Conservation (phyloP, 2,113 vertebrate species). For the Platysteira castanea region DNA sequence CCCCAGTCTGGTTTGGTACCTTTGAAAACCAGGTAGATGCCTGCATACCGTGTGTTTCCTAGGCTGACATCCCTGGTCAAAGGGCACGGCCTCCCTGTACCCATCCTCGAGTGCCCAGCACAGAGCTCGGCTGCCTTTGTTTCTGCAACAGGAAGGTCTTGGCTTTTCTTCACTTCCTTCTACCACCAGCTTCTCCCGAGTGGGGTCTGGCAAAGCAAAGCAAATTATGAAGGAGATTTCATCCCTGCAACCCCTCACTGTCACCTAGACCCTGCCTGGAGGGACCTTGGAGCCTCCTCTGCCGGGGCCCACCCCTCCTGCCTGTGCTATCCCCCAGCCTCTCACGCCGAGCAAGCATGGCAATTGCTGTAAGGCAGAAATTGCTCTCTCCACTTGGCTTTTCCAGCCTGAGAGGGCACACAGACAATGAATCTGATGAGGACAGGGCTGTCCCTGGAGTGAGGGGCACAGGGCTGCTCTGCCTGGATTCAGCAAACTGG, state of each 20-base stretch:
- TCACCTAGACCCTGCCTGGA: background rate
- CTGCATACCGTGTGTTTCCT: accelerated
- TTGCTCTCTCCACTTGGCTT: background rate
- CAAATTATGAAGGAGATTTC: background rate
- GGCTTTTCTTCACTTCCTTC: background rate
- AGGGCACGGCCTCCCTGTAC: background rate
- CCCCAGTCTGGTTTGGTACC: background rate
- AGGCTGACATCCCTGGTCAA: background rate
- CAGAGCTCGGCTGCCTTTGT: background rate
- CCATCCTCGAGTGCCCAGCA: background rate
- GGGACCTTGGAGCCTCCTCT: background rate
- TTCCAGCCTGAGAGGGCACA: background rate
- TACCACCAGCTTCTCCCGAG: background rate
- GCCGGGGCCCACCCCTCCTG: background rate
- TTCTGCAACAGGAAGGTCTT: background rate
- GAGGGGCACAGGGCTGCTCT: background rate
- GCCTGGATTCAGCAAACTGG: background rate
- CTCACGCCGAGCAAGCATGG: background rate
- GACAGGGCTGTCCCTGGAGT: background rate
- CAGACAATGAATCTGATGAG: background rate
- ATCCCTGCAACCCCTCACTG: background rate
- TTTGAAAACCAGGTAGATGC: background rate
- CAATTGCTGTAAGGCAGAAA: background rate
- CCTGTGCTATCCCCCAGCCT: background rate
- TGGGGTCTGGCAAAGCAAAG: background rate